A percentile compares a stretch with the other conserved stretches of the same genome.
These are phyloP conservation scores for Okapia johnstoni DNA, from an alignment of 2,113 vertebrate species.

Conservation along the genomic window DNA sequence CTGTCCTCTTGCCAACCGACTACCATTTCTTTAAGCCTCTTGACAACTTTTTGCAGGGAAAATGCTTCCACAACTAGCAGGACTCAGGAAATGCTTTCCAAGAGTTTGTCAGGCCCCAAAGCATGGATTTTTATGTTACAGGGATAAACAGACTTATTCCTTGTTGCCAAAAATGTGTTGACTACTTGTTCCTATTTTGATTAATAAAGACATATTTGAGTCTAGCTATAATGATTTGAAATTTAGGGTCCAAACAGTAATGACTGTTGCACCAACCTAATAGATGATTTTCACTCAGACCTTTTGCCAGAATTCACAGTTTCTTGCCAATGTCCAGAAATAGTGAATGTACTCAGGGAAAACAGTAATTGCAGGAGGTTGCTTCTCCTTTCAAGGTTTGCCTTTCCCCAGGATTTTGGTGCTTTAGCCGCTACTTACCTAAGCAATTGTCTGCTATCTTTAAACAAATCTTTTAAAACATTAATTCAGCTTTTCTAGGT, in stretches of 20 bases:
- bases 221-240: neutral
- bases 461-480: neutral
- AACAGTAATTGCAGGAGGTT: neutral
- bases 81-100: neutral
- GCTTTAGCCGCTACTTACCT: neutral
- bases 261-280: neutral
- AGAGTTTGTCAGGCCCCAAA: neutral
- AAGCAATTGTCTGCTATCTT: neutral
- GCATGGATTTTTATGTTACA: neutral
- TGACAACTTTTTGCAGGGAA: neutral
- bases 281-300: neutral
- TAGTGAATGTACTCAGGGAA: neutral
- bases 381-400: neutral
- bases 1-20: neutral
- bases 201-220: neutral
- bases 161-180: neutral
- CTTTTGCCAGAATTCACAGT: neutral
- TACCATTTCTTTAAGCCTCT: neutral
- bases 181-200: neutral
- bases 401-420: neutral
- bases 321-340: neutral
- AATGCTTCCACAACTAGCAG: neutral
- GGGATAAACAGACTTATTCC: neutral
- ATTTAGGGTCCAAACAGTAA: neutral
- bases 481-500: neutral